Conservation (phyloP, 2,113 vertebrate species). For the Nerophis lumbriciformis region DNA sequence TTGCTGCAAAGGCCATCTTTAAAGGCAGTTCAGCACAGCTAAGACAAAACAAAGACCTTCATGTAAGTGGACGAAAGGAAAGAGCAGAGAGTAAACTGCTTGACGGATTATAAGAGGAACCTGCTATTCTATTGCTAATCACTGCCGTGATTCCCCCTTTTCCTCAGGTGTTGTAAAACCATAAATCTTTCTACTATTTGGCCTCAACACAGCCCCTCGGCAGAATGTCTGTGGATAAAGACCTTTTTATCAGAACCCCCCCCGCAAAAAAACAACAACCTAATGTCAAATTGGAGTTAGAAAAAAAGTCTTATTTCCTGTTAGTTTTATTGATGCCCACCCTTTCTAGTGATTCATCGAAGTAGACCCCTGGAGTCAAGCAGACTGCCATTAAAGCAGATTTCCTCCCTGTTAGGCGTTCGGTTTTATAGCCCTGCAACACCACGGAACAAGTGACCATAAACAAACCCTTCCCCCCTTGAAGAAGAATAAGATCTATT, state of each 20-base stretch:
- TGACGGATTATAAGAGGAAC: constrained; percentile 67
- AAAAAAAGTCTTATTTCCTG: not conserved
- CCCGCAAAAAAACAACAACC: not conserved
- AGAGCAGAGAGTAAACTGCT: constrained; percentile 22
- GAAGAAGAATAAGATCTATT: constrained; percentile 11
- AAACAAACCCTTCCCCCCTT: constrained; percentile 38
- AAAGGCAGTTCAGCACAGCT: constrained; percentile 23
- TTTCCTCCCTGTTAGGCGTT: constrained; percentile 37
- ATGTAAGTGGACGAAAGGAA: constrained; percentile 21
- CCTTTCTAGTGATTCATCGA: constrained; percentile 17
- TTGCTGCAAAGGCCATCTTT: constrained; percentile 20
- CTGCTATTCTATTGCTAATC: constrained; percentile 68
- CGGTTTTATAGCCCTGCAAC: constrained; percentile 58
- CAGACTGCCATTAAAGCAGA: constrained; percentile 55
- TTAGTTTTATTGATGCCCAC: constrained; percentile 45
- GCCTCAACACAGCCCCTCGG: constrained; percentile 60
- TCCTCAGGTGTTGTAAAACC: constrained; percentile 71
- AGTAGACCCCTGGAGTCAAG: constrained; percentile 17
- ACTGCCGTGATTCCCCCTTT: constrained; percentile 53
- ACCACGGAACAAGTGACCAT: constrained; percentile 50
- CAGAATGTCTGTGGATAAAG: constrained; percentile 54
- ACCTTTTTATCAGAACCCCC: not conserved
- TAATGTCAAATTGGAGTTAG: not conserved
- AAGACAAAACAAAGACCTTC: constrained; percentile 17
- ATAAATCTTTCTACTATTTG: constrained; percentile 70